These are phyloP conservation scores for Apodemia duryi DNA, from an alignment of 2,888 invertebrate species.

Conservation along the genomic window DNA sequence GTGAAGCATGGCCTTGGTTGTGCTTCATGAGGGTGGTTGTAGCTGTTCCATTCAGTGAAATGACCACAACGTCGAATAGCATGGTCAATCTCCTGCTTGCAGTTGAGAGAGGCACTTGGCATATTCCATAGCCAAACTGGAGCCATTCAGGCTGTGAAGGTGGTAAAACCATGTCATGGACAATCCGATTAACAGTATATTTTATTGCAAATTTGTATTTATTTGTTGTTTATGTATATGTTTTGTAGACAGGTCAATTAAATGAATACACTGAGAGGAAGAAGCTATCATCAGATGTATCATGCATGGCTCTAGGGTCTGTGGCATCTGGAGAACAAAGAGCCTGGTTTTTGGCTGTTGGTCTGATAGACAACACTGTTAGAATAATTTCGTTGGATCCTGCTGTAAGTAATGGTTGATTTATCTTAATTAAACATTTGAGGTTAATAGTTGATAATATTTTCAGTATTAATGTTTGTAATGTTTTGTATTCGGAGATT, in stretches of 20 bases:
- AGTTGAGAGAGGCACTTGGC: slow-evolving; percentile 79
- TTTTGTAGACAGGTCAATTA: slow-evolving; percentile 93
- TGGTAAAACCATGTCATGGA: slow-evolving; percentile 82
- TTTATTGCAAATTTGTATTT: slow-evolving; percentile 15
- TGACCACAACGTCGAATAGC: slow-evolving; percentile 82
- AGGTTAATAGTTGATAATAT: neutral
- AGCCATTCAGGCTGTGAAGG: slow-evolving; percentile 83
- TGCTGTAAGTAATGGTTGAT: slow-evolving; percentile 73
- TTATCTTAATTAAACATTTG: neutral
- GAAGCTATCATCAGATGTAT: slow-evolving; percentile 97
- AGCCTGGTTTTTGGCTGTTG: slow-evolving; percentile 97
- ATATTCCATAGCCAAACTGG: slow-evolving; percentile 88
- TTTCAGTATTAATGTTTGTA: neutral
- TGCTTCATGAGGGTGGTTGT: slow-evolving; percentile 58
- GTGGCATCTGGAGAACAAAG: slow-evolving; percentile 97
- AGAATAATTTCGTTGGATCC: slow-evolving; percentile 98
- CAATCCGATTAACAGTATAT: slow-evolving; percentile 47
- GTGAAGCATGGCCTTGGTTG: slow-evolving; percentile 48
- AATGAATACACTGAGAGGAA: slow-evolving; percentile 99
- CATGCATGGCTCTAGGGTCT: slow-evolving; percentile 98
- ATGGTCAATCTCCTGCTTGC: slow-evolving; percentile 72
- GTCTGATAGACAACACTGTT: slow-evolving; percentile 97
- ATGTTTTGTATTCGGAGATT: too few species aligned
- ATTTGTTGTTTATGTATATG: slow-evolving; percentile 24
- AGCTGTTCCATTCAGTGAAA: slow-evolving; percentile 71